Evolutionary conservation across 2,113 vertebrate genomes (phyloP).

Genomic region (Pipa parva): DNA sequence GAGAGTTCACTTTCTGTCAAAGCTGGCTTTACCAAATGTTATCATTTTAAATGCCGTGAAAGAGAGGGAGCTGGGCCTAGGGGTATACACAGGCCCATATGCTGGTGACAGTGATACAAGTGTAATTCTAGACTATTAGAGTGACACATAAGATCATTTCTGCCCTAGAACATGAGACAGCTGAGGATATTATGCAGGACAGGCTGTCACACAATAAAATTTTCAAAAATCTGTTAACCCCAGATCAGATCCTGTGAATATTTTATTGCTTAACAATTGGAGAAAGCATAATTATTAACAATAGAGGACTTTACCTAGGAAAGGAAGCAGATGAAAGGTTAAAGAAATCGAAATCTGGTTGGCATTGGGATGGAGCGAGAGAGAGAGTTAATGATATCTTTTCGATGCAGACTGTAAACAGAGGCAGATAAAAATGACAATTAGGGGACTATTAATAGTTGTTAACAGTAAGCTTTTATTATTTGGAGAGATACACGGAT

Average conservation of each 20-base stretch:
- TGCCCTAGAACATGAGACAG: slow-evolving; percentile 77
- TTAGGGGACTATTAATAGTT: slow-evolving; percentile 23
- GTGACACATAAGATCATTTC: slow-evolving; percentile 83
- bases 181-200: slow-evolving; percentile 78
- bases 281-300: slow-evolving; percentile 81
- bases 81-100: slow-evolving; percentile 93
- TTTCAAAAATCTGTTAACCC: slow-evolving; percentile 94
- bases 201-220: slow-evolving; percentile 87
- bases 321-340: slow-evolving; percentile 55
- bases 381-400: slow-evolving; percentile 33
- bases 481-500: no score
- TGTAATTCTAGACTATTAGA: slow-evolving; percentile 94
- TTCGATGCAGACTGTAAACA: slow-evolving; percentile 39
- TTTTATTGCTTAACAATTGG: slow-evolving; percentile 79
- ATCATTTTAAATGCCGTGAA: slow-evolving; percentile 91
- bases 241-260: slow-evolving; percentile 86
- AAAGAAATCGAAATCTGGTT: slow-evolving; percentile 33
- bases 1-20: slow-evolving; percentile 79
- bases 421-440: slow-evolving; percentile 20
- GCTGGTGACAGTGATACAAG: slow-evolving; percentile 91
- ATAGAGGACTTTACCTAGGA: slow-evolving; percentile 70
- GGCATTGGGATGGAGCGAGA: slow-evolving; percentile 26
- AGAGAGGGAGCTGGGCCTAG: slow-evolving; percentile 85
- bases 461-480: background rate
- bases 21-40: slow-evolving; percentile 87